phyloP scores from a whole-genome alignment of 2,113 vertebrate species.

The Campylomormyrus tamandua region DNA sequence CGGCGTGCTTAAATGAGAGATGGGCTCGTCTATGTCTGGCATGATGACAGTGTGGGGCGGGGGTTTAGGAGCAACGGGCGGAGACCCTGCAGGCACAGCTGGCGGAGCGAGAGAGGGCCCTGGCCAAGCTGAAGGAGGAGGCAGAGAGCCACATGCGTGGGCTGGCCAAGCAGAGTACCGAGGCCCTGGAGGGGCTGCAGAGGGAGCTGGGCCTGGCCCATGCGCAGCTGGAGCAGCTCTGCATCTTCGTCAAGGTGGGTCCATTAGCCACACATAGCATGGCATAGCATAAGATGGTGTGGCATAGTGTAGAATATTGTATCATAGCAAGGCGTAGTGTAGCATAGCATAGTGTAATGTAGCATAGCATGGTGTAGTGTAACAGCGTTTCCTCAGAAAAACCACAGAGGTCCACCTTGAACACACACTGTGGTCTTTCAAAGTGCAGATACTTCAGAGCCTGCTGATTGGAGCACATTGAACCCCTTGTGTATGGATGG shows the following conservation, averaged over 20 bases:
- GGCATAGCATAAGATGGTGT: not conserved
- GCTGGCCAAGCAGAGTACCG: conserved; percentile 71
- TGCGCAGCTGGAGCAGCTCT: conserved; percentile 67
- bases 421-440: not conserved
- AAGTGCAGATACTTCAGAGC: not conserved
- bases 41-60: conserved; percentile 5
- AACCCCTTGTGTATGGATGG: not conserved
- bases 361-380: not conserved
- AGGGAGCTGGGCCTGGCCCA: conserved; percentile 59
- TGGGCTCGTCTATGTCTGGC: not conserved
- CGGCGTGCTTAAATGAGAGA: not conserved
- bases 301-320: not conserved
- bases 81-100: conserved; percentile 61
- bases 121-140: conserved; percentile 65
- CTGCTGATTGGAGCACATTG: not conserved
- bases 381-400: not conserved
- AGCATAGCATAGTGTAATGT: not conserved
- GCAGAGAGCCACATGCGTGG: conserved; percentile 70
- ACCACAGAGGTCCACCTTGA: not conserved
- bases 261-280: not conserved
- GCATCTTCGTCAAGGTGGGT: conserved; percentile 72
- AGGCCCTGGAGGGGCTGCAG: conserved; percentile 67
- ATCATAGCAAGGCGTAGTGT: not conserved
- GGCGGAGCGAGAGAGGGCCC: conserved; percentile 58
- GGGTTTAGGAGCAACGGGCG: conserved; percentile 66